Evolutionary conservation across 2,113 vertebrate species (phyloP).

Genomic region (Apteryx owenii): DNA sequence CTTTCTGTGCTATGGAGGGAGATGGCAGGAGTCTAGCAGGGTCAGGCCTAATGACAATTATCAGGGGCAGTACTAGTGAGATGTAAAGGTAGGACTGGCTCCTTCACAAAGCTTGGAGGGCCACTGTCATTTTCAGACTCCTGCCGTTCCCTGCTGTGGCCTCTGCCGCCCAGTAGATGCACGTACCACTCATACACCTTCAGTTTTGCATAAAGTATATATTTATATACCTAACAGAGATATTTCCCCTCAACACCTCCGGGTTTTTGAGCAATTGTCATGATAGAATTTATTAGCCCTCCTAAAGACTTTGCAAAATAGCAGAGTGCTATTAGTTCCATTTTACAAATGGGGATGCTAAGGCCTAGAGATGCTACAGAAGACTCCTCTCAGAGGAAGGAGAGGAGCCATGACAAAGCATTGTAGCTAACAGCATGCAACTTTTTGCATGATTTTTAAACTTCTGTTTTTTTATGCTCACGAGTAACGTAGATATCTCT

Average conservation of each 20-base stretch:
- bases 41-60: not conserved
- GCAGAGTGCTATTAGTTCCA: not conserved
- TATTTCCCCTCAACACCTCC: not conserved
- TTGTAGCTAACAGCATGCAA: not conserved
- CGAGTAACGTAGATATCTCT: not conserved
- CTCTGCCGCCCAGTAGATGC: not conserved
- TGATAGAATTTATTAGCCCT: not conserved
- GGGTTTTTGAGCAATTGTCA: not conserved
- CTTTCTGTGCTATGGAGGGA: fast-evolving
- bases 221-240: not conserved
- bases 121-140: not conserved
- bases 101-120: not conserved
- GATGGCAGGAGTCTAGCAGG: not conserved
- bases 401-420: not conserved
- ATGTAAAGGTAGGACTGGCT: not conserved
- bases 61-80: not conserved
- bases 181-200: not conserved
- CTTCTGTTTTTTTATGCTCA: not conserved
- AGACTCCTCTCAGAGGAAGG: not conserved
- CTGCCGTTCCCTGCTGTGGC: not conserved
- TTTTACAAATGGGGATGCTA: not conserved
- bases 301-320: not conserved
- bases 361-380: not conserved
- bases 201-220: not conserved
- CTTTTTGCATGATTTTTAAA: not conserved